These are phyloP conservation scores for Actinia equina DNA, from an alignment of 64 coral and sea anemone genomes.

Conservation along the genomic window DNA sequence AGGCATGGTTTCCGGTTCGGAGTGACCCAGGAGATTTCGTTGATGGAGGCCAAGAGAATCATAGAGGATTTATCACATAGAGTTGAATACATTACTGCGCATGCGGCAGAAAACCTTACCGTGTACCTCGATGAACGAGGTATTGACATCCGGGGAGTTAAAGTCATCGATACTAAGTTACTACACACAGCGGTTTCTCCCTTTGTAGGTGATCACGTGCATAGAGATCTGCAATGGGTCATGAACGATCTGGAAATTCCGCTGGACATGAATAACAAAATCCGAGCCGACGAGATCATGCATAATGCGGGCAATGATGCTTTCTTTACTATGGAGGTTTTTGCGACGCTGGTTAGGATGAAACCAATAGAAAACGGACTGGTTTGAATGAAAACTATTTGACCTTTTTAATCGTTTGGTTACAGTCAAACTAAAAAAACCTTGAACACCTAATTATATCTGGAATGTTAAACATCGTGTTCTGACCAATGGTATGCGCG, in stretches of 20 bases:
- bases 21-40: not conserved
- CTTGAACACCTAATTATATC: too few relatives aligned
- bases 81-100: constrained; percentile 18
- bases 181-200: constrained; percentile 19
- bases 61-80: not conserved
- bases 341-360: not conserved
- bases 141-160: not conserved
- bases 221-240: not conserved
- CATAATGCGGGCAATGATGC: constrained; percentile 14
- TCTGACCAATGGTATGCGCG: too few relatives aligned
- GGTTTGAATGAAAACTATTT: not conserved
- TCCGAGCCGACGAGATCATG: not conserved
- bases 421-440: too few relatives aligned
- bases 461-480: too few relatives aligned
- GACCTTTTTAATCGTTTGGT: too few relatives aligned
- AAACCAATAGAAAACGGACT: not conserved
- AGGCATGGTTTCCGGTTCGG: not conserved
- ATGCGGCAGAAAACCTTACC: not conserved
- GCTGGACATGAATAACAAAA: not conserved
- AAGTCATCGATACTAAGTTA: constrained; percentile 16
- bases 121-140: not conserved
- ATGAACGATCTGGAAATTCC: constrained; percentile 8
- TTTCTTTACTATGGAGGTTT: constrained; percentile 22
- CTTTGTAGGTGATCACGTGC: constrained; percentile 12
- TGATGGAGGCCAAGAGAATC: not conserved